phyloP scores from a whole-genome alignment of 2,113 vertebrate species.

The Saccopteryx leptura region DNA sequence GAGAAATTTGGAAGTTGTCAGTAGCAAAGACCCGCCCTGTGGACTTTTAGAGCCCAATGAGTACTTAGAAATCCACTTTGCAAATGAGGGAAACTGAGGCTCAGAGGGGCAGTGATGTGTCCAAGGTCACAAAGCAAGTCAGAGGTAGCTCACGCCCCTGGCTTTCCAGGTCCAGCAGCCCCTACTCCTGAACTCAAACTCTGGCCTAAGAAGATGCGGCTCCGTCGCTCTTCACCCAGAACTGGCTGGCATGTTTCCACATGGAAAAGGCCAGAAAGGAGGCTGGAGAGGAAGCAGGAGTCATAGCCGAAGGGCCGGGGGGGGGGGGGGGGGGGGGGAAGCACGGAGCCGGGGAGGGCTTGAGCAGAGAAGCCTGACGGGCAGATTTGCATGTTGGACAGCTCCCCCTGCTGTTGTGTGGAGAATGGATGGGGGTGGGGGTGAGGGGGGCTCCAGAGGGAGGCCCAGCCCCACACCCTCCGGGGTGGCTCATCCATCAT shows the following conservation, averaged over 20 bases:
- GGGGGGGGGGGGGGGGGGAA: not conserved
- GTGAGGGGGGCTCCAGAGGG: not conserved
- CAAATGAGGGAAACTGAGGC: not conserved
- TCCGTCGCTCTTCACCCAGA: not conserved
- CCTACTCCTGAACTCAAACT: not conserved
- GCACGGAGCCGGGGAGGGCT: not conserved
- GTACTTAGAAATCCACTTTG: not conserved
- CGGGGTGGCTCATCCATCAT: accelerated
- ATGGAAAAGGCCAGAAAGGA: not conserved
- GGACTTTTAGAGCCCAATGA: not conserved
- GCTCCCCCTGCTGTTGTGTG: not conserved
- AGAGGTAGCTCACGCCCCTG: not conserved
- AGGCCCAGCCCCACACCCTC: not conserved
- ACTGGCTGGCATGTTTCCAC: not conserved
- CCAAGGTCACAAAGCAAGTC: not conserved
- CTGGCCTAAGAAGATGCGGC: not conserved
- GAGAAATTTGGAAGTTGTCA: not conserved
- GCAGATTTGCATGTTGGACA: not conserved
- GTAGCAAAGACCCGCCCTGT: not conserved
- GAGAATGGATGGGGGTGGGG: not conserved
- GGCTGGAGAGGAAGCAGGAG: not conserved
- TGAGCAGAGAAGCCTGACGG: not conserved
- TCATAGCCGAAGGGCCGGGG: not conserved
- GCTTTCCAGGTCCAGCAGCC: not conserved
- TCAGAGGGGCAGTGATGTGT: not conserved